These are phyloP conservation scores for Ammodytes dubius DNA, from an alignment of 2,113 vertebrate genomes.

Conservation along the genomic window DNA sequence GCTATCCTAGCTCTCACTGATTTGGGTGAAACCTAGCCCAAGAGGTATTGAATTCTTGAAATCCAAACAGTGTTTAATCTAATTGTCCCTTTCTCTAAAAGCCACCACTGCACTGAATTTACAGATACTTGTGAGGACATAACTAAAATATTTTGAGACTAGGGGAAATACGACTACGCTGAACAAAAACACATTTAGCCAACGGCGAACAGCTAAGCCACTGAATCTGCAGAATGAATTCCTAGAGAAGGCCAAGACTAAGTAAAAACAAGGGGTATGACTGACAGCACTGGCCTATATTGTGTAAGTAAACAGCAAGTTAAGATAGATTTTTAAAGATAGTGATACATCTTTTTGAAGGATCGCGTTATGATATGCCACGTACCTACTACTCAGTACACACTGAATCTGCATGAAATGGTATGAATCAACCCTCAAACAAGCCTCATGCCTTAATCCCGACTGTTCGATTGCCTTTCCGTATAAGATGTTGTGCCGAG, in stretches of 20 bases:
- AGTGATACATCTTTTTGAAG: constrained; percentile 54
- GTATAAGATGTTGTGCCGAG: constrained; percentile 45
- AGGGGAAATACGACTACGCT: constrained; percentile 5
- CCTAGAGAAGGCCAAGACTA: constrained; percentile 4
- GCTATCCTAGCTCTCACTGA: constrained; percentile 13
- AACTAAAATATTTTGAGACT: constrained; percentile 10
- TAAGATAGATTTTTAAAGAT: constrained; percentile 44
- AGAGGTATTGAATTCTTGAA: constrained; percentile 39
- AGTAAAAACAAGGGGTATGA: constrained; percentile 12
- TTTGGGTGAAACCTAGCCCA: constrained; percentile 41
- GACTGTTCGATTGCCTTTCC: constrained; percentile 11
- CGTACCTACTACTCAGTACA: neutral
- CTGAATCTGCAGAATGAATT: constrained; percentile 17
- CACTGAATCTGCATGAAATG: neutral
- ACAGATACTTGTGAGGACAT: constrained; percentile 4
- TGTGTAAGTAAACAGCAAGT: constrained; percentile 48
- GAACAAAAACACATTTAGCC: constrained; percentile 22
- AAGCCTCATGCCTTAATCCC: neutral
- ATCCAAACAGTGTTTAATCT: constrained; percentile 39
- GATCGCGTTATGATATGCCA: constrained; percentile 35
- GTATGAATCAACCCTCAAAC: too few species aligned
- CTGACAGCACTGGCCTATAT: constrained; percentile 39
- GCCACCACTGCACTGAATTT: constrained; percentile 18
- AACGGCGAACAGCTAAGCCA: constrained; percentile 6
- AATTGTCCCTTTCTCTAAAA: constrained; percentile 39